These are phyloP conservation scores for Sarcophaga bullata DNA, from an alignment of 1,140 invertebrate species.

Conservation along the genomic window DNA sequence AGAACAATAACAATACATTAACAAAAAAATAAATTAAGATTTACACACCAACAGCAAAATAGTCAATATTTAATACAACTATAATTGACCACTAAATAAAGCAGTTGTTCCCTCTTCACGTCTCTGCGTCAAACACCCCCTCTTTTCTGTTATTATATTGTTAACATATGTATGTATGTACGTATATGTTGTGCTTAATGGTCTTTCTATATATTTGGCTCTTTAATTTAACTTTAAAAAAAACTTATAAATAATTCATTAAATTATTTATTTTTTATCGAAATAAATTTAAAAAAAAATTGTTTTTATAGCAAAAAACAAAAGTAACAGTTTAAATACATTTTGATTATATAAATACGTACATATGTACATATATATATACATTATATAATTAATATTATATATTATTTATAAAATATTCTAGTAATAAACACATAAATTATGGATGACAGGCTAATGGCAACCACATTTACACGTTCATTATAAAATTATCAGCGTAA, in stretches of 20 bases:
- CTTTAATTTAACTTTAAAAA: too few species aligned
- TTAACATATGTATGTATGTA: too few species aligned
- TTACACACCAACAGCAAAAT: not conserved
- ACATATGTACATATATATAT: not conserved
- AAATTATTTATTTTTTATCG: too few species aligned
- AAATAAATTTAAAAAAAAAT: too few species aligned
- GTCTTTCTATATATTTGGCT: too few species aligned
- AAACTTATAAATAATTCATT: too few species aligned
- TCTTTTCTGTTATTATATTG: too few species aligned
- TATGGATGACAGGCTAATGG: not conserved
- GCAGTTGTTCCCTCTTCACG: not conserved
- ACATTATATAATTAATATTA: not conserved
- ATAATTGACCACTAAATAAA: conserved; percentile 11
- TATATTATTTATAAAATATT: not conserved
- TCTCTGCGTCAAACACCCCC: not conserved
- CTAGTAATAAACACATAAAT: conserved; percentile 9
- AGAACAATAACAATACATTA: not conserved
- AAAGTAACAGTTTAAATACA: not conserved
- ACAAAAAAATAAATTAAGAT: conserved; percentile 11
- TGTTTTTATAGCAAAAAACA: not conserved
- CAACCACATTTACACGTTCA: not conserved
- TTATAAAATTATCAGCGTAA: too few species aligned
- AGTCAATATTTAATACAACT: not conserved
- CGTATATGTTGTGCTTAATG: too few species aligned
- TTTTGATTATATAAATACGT: not conserved